Evolutionary conservation across 2,888 invertebrate genomes (phyloP), one percentile per base, ranked within the genome.

Genomic region (Drosophila trichaetosa): DNA sequence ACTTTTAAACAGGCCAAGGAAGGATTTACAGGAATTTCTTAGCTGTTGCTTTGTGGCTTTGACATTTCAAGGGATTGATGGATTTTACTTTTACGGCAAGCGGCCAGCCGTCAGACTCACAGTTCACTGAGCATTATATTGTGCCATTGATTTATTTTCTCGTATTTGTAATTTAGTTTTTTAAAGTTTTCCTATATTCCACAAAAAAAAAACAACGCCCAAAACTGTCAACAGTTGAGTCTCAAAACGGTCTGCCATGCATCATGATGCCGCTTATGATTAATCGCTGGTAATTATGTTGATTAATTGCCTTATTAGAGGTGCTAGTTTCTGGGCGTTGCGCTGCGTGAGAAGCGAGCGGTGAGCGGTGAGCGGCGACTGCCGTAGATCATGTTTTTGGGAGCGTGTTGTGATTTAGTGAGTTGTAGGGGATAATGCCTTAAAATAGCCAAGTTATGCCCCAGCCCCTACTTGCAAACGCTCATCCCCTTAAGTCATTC

Each of bases 231-330:
- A 72, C 83, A 80, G 65, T 51, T 62, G 57, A 36, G 71, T n/a
- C 67, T 56, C 24, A 53, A 40, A 65, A 42, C 60, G 59, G 42
- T 27, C 49, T 16, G 74, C 62, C 49, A 78, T 78, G 65, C 64
- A 78, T 71, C 82, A 77, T 73, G 64, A 54, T 64, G 53, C 57
- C 56, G 60, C 52, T 67, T 86, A 90, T 89, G 89, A 89, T 89
- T 87, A 90, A 89, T 89, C 79, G 82, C 78, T 79, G 88, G 89
- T 89, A 89, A 89, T 89, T 89, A 89, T 79, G 67, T 85, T 89
- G 90, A 89, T 89, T 89, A 90, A 89, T 89, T 89, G 83, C 87
- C 85, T 80, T 88, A 89, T 89, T 90, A 90, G 85, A 75, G 69
- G 76, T 65, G 60, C 60, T 74, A 79, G 80, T 72, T 76, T 69